Conservation (phyloP, 2,888 invertebrate species). For the Petrolisthes cinctipes region DNA sequence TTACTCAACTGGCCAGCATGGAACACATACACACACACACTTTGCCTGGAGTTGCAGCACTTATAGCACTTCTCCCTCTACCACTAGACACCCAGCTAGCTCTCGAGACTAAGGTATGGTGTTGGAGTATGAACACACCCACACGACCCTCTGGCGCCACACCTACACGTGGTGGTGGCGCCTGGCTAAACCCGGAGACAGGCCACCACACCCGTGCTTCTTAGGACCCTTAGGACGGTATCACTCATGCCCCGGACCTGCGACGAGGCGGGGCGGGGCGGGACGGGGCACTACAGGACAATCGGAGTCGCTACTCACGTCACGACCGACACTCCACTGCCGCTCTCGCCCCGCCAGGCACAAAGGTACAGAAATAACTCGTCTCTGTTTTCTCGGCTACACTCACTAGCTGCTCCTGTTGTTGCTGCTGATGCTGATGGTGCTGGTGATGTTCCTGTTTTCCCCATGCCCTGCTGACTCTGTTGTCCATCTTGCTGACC, state of each 20-base stretch:
- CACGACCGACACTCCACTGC: slow-evolving; percentile 49
- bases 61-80: slow-evolving; percentile 10
- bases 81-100: not conserved
- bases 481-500: not conserved
- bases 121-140: slow-evolving; percentile 26
- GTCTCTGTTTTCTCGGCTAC: slow-evolving; percentile 47
- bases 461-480: not conserved
- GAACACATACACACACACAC: not conserved
- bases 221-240: not conserved
- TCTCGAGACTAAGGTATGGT: not conserved
- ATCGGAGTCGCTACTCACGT: slow-evolving; percentile 31
- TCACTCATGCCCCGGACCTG: not conserved
- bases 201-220: slow-evolving; percentile 8
- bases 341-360: slow-evolving; percentile 47
- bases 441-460: not conserved
- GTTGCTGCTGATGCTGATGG: slow-evolving; percentile 4
- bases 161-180: slow-evolving; percentile 13
- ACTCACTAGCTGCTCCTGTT: slow-evolving; percentile 21
- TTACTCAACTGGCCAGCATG: not conserved
- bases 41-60: slow-evolving; percentile 2
- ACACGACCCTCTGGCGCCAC: slow-evolving; percentile 27
- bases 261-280: not conserved
- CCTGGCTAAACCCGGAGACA: slow-evolving; percentile 14
- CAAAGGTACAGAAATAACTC: slow-evolving; percentile 57
- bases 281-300: slow-evolving; percentile 25